Evolutionary conservation across 2,113 vertebrate genomes (phyloP), one percentile per base, ranked within the genome.

Genomic region (Melierax canorus): DNA sequence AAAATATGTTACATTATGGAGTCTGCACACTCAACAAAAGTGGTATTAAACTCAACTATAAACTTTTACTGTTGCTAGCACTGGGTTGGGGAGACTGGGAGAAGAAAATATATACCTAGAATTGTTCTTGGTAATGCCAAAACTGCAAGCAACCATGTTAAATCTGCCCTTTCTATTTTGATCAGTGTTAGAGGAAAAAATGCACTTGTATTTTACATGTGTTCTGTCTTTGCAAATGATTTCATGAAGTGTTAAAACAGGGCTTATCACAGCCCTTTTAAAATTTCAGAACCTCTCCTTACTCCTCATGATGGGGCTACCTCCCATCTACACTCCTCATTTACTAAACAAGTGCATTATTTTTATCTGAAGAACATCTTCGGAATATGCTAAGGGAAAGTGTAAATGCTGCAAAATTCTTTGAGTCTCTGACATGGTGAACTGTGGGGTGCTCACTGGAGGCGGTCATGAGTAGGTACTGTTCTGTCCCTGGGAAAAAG

Each of bases 1-100:
- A 88, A 96, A 92, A 95, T 59, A 92, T 81, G 30, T 85, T 94
- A 32, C 7, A 41, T 80, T 92, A 82, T 18, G 21, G 59, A 96
- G 75, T 46, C 88, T 59, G n/a, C 75, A 71, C 29, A 71, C 39
- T 92, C 71, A 95, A 64, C 62, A 56, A 87, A 96, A 92, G 68
- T 72, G 60, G 18, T 46, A 93, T 95, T 95, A 92, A 74, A 79
- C 20, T 75, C 92, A 85, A 46, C 72, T 67, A 85, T 71, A 67
- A 83, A 51, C 11, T 63, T 95, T 85, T 88, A 78, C 24, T 84
- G 27, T 38, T 92, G 58, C 38, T 90, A 46, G 60, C 30, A 63
- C 19, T 81, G 56, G 29, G 7, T 6, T 48, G 24, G 14, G 36
- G 24, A 69, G 46, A 92, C 23, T 50, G 22, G 12, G 4, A 7